phyloP scores from a whole-genome alignment of 2,888 invertebrate species.

The Brachyopa scutellaris region DNA sequence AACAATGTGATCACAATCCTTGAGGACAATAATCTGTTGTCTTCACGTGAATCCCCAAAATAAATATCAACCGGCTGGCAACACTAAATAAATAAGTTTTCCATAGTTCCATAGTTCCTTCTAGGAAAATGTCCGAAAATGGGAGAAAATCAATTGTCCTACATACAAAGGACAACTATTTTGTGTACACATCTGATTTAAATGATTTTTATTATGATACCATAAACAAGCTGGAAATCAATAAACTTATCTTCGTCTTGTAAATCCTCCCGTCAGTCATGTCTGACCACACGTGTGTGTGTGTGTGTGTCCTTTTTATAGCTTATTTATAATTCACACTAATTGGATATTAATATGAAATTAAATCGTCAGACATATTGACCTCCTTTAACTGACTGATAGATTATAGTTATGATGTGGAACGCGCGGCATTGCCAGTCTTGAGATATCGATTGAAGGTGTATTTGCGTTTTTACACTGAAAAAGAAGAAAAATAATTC shows the following conservation, averaged over 20 bases:
- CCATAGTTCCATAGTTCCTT: too few relatives aligned
- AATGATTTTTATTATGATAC: neutral
- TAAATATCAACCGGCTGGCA: too few relatives aligned
- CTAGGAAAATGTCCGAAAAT: too few relatives aligned
- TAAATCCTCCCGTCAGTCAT: neutral
- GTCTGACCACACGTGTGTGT: neutral
- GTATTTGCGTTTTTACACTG: too few relatives aligned
- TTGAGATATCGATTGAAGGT: neutral
- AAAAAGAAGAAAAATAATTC: too few relatives aligned
- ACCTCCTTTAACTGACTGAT: neutral
- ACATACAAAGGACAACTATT: too few relatives aligned
- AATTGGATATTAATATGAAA: conserved; percentile 29
- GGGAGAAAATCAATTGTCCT: too few relatives aligned
- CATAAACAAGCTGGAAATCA: neutral
- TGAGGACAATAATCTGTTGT: too few relatives aligned
- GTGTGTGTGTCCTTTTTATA: neutral
- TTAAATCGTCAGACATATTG: neutral
- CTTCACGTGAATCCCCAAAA: too few relatives aligned
- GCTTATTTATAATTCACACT: conserved; percentile 1
- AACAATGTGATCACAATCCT: too few relatives aligned
- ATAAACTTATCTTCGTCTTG: neutral
- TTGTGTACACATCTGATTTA: too few relatives aligned
- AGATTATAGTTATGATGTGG: neutral
- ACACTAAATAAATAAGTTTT: too few relatives aligned
- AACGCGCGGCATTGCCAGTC: neutral